These are phyloP conservation scores for Catagonus wagneri DNA, from an alignment of 2,113 vertebrate species.

Conservation along the genomic window DNA sequence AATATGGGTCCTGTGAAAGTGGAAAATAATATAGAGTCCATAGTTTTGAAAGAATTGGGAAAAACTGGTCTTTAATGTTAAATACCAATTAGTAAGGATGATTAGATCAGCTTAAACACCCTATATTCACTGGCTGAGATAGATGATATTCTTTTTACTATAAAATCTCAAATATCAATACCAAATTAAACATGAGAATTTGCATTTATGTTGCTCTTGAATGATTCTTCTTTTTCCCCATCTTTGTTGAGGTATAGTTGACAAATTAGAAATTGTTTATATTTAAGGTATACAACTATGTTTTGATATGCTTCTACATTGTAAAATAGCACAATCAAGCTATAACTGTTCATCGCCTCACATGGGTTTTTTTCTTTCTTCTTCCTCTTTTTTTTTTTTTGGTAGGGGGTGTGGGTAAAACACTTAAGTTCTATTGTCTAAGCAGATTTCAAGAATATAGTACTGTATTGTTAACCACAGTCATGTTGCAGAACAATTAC, in stretches of 20 bases:
- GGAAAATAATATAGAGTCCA: slow-evolving; percentile 19
- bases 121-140: neutral
- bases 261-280: neutral
- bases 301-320: neutral
- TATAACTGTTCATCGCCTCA: neutral
- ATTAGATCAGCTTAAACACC: neutral
- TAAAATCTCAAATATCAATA: neutral
- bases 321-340: neutral
- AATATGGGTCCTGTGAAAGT: neutral
- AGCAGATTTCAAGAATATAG: neutral
- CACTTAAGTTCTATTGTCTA: neutral
- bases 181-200: neutral
- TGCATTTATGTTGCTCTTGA: slow-evolving; percentile 40
- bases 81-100: too few species aligned
- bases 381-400: neutral
- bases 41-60: neutral
- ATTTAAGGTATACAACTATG: neutral
- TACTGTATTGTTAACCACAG: neutral
- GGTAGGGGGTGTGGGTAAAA: neutral
- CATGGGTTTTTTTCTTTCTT: neutral
- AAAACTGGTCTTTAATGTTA: too few species aligned
- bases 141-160: neutral
- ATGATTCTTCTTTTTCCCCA: neutral
- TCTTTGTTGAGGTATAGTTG: slow-evolving; percentile 14
- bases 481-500: neutral